A percentile compares a stretch with the other conserved stretches of the same genome.
phyloP scores from a whole-genome alignment of 23 tunicate genomes.

The Ascidia mentula region DNA sequence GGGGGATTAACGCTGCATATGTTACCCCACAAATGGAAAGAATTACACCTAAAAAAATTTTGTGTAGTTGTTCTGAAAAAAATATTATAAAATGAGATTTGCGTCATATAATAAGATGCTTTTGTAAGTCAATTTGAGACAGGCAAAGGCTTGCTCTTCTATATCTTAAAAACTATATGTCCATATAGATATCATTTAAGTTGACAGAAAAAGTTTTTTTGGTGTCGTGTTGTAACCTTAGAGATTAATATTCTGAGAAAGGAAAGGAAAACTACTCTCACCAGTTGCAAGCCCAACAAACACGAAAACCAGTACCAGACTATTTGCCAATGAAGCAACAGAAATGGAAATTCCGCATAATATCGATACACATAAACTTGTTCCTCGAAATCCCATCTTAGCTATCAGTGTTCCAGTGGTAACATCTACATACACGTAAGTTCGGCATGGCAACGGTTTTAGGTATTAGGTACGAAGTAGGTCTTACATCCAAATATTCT shows the following conservation, averaged over 20 bases:
- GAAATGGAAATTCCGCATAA: slow-evolving; percentile 3
- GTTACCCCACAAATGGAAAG: neutral
- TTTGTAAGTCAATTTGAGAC: too few species aligned
- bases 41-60: neutral
- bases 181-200: too few species aligned
- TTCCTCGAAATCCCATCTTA: slow-evolving; percentile 5
- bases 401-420: neutral
- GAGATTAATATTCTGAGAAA: too few species aligned
- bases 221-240: too few species aligned
- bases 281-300: slow-evolving; percentile 5
- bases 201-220: too few species aligned
- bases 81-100: too few species aligned
- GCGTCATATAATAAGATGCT: too few species aligned
- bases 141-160: too few species aligned
- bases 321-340: neutral
- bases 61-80: too few species aligned
- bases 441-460: too few species aligned
- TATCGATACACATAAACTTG: neutral
- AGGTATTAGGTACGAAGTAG: neutral
- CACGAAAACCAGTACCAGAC: neutral
- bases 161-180: too few species aligned
- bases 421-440: neutral
- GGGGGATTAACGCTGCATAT: neutral
- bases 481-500: neutral
- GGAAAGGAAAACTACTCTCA: too few species aligned